Conservation (phyloP, 2,888 invertebrate species). For the Carpatolechia fugitivella region DNA sequence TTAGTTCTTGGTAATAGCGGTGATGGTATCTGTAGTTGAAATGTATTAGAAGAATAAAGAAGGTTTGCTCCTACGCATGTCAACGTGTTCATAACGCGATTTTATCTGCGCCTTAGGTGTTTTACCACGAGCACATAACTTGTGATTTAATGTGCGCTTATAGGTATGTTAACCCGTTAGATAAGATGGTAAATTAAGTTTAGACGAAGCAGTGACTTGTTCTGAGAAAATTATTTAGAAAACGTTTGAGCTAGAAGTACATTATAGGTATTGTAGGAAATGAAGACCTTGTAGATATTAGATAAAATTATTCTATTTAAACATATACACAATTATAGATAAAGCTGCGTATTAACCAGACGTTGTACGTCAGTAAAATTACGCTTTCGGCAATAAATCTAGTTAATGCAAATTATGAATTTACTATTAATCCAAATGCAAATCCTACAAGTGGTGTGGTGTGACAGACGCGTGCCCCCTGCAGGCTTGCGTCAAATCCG, state of each 20-base stretch:
- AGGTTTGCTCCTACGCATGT: conserved; percentile 61
- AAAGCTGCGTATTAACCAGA: too few species aligned
- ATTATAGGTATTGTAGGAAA: too few species aligned
- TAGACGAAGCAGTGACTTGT: neutral
- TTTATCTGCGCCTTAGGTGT: conserved; percentile 49
- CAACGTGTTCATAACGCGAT: conserved; percentile 58
- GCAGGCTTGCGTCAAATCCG: neutral
- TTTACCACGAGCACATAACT: conserved; percentile 34
- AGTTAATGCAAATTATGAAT: too few species aligned
- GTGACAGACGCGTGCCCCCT: neutral
- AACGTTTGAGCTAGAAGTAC: neutral
- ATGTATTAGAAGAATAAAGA: conserved; percentile 19
- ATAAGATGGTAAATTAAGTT: neutral
- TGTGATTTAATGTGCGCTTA: conserved; percentile 10
- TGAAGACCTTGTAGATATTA: too few species aligned
- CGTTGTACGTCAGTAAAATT: too few species aligned
- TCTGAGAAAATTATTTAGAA: neutral
- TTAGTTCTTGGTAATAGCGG: neutral
- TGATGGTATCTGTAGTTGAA: neutral
- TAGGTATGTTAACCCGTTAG: conserved; percentile 5
- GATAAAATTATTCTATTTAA: too few species aligned
- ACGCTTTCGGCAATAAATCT: too few species aligned
- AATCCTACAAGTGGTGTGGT: neutral
- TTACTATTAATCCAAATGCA: neutral
- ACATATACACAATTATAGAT: too few species aligned